These are phyloP conservation scores for Drosophila pseudoananassae DNA, from an alignment of 1,140 invertebrate genomes.

Conservation along the genomic window DNA sequence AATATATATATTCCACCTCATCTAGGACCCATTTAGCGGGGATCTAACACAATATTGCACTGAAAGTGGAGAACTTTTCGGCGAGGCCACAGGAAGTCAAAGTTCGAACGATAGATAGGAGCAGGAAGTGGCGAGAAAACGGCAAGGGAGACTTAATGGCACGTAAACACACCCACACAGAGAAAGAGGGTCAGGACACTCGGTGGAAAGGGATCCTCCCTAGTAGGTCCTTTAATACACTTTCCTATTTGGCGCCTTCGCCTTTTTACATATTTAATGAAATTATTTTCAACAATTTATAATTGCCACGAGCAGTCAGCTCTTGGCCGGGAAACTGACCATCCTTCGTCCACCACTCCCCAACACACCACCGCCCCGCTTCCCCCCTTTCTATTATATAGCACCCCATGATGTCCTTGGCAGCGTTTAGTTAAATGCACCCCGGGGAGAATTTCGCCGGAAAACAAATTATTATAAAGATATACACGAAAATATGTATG, in stretches of 20 bases:
- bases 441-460: constrained; percentile 68
- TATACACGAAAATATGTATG: constrained; percentile 35
- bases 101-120: constrained; percentile 55
- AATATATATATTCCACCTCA: neutral
- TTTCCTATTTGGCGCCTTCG: constrained; percentile 56
- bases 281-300: constrained; percentile 83
- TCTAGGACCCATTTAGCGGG: neutral
- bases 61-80: constrained; percentile 31
- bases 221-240: constrained; percentile 47
- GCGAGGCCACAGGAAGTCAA: constrained; percentile 61
- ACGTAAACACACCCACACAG: constrained; percentile 43
- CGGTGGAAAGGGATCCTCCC: constrained; percentile 26
- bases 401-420: constrained; percentile 17
- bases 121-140: constrained; percentile 7
- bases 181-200: neutral
- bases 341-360: neutral
- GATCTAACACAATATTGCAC: constrained; percentile 14
- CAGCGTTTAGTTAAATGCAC: constrained; percentile 74
- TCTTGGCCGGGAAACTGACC: constrained; percentile 7
- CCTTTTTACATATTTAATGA: constrained; percentile 82
- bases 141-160: constrained; percentile 62
- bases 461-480: constrained; percentile 69
- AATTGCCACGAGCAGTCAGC: constrained; percentile 73
- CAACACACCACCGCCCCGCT: neutral
- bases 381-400: neutral